Conservation (phyloP, 2,888 invertebrate genomes). For the Timema cristinae region DNA sequence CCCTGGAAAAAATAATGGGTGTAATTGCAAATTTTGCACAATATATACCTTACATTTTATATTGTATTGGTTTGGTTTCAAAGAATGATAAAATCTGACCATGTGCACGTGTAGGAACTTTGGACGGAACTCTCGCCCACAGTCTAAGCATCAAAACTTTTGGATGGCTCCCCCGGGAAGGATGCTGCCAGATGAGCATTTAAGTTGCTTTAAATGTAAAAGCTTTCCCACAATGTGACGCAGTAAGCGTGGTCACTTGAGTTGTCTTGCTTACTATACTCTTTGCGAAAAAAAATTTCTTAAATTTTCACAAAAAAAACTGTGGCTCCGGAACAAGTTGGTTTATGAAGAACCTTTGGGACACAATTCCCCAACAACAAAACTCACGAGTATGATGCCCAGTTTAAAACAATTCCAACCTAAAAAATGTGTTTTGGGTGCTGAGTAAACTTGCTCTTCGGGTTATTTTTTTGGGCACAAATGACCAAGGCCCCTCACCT, state of each 20-base stretch:
- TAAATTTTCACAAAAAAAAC: constrained; percentile 19
- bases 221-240: constrained; percentile 26
- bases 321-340: constrained; percentile 17
- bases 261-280: constrained; percentile 22
- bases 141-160: constrained; percentile 21
- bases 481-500: not conserved
- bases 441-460: constrained; percentile 19
- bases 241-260: constrained; percentile 23
- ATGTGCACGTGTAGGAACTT: constrained; percentile 24
- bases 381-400: no score
- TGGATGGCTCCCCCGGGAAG: constrained; percentile 5
- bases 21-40: no score
- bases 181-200: constrained; percentile 22
- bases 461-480: constrained; percentile 20
- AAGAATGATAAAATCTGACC: not conserved
- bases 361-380: no score
- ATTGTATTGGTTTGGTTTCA: no score
- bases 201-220: constrained; percentile 24
- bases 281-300: constrained; percentile 20
- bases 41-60: no score
- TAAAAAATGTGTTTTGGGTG: constrained; percentile 22
- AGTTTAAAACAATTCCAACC: constrained; percentile 7
- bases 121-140: constrained; percentile 23
- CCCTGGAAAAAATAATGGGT: no score
- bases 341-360: not conserved